Base-by-base conservation (phyloP, 2,113 vertebrate species). In the Ceyx cyanopectus region DNA sequence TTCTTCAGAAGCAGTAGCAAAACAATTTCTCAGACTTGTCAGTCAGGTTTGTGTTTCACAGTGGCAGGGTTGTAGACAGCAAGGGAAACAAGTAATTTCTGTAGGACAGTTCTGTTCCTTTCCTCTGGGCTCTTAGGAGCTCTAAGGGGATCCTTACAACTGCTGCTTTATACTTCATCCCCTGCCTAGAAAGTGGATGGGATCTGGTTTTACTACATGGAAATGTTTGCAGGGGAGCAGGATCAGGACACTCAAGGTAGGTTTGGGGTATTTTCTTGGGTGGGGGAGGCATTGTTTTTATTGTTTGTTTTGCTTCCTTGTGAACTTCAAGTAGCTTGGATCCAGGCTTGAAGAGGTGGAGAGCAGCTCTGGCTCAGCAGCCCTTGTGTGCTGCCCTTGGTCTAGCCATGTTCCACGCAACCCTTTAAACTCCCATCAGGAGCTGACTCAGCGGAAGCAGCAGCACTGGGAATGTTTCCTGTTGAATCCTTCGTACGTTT, bases 381-480 rank as follows among this genome's bases (percentile, higher is more conserved):
- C 51, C 46, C 48, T 21, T 6, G 18, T 24, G 77, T 26, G n/a
- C 53, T 40, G 85, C 78, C 40, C 29, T 63, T 6, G 45, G 6
- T 60, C 9, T 29, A 14, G 56, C 57, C 2, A 2, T 4, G 60
- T 95, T 88, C 94, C 70, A 32, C 62, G 90, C 81, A 57, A 2
- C 10, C 50, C 50, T 48, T 37, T 6, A 32, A 19, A 22, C 56
- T 75, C 62, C 61, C 61, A 32, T 57, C 0, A 2, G 56, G 29
- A 94, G 79, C 32, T 91, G 90, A 95, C 60, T 56, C 48, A 81
- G 61, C 10, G 86, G 93, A 95, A 96, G 74, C 77, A 29, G 69
- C 80, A 29, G 58, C 78, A 61, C 58, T 0, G 7, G 63, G 81
- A 66, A 89, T 70, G 78, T 68, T 96, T 96, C 95, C 95, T 95